Conservation (phyloP, 2,888 invertebrate species). For the Cryptocheilus praepositus region DNA sequence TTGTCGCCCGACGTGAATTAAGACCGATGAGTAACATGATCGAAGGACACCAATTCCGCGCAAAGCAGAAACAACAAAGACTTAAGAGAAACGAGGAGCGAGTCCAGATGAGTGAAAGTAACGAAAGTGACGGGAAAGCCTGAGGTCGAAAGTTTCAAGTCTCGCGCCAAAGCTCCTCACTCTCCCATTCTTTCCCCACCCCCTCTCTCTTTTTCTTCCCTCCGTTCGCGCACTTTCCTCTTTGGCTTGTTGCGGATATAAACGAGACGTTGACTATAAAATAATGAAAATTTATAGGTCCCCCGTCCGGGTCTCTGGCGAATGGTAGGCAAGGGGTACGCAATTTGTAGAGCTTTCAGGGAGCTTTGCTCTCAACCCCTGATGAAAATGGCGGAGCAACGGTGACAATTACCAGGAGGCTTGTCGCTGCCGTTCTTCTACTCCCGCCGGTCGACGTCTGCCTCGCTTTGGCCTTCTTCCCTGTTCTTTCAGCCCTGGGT, state of each 20-base stretch:
- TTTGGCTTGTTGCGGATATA: conserved; percentile 63
- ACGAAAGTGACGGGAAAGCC: conserved; percentile 30
- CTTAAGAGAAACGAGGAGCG: too few species aligned
- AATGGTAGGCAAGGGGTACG: conserved; percentile 55
- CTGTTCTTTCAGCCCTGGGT: conserved; percentile 8
- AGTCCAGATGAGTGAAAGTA: conserved; percentile 37
- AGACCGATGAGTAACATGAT: conserved; percentile 28
- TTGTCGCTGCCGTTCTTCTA: conserved; percentile 43
- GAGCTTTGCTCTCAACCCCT: conserved; percentile 59
- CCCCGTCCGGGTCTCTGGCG: conserved; percentile 43
- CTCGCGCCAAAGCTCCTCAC: conserved; percentile 36
- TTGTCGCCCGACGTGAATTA: conserved; percentile 33
- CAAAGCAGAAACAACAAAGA: background rate
- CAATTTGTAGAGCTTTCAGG: conserved; percentile 69
- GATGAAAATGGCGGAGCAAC: conserved; percentile 58
- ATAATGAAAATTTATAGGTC: conserved; percentile 70
- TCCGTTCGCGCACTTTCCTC: conserved; percentile 20
- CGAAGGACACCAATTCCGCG: conserved; percentile 16
- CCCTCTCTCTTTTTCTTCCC: conserved; percentile 18
- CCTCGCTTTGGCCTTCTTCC: conserved; percentile 14
- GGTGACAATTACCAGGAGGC: conserved; percentile 65
- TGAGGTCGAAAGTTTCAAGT: conserved; percentile 25
- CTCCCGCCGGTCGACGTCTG: conserved; percentile 33
- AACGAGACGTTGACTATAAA: conserved; percentile 68
- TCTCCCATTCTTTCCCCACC: conserved; percentile 4